Evolutionary conservation across 2,888 invertebrate species (phyloP), one percentile per base, ranked within the genome.

Genomic region (Lepetodrilus schrolli): DNA sequence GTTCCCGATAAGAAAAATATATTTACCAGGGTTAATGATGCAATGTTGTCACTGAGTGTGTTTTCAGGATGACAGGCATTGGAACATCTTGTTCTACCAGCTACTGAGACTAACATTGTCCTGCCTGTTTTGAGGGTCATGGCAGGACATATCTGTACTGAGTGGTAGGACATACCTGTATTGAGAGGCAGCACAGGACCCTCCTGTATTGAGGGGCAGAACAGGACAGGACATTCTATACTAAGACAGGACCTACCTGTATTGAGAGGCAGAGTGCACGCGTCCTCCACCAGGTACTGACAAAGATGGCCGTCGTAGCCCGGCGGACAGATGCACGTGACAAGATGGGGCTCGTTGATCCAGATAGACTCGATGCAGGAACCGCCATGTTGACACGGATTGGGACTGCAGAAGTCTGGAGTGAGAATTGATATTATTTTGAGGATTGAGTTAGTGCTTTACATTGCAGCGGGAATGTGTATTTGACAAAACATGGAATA

Each of bases 321-420:
- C 26, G 87, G 86, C 51, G 86, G 84, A 74, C 88, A 88, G 7
- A 72, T 71, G 74, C 88, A 88, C 3, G 84, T 84, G 37, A 86
- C 79, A 71, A 84, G 78, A 72, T 83, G 80, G 21, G 86, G 85
- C 50, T 87, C 85, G 26, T 78, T 82, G 3, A 82, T 82, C 88
- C 88, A 88, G 30, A 83, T 73, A 1, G 87, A 87, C 10, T 79
- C 78, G 13, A 80, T 76, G 78, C 88, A 88, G 1, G 82, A 82
- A 1, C 87, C 88, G 30, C 87, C 87, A 78, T 88, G 84, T 72
- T 84, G 77, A 77, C 88, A 88, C 0, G 87, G 87, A 70, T 86
- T 87, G 4, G 87, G 87, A 7, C 79, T 66, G 79, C 87, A 87
- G 65, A 83, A 84, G 78, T 87, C 88, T 87, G 80, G 5, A 77